Base-by-base conservation (phyloP, 2,888 invertebrate genomes). In the Hyposoter didymator region DNA sequence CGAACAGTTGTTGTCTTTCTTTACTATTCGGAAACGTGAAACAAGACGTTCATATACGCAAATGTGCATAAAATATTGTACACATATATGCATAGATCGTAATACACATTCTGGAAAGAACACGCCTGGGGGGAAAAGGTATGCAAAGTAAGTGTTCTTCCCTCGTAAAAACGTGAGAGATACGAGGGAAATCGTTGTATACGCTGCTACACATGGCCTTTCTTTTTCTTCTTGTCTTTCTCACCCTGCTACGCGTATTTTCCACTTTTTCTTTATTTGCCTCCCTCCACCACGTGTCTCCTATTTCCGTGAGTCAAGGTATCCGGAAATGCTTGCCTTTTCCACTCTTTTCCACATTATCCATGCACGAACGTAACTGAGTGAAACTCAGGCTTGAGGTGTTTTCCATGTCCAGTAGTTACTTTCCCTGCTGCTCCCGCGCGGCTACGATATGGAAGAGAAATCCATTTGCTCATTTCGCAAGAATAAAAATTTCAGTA, bases 141-240 rank as follows among this genome's bases (percentile, higher is more conserved):
- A 75, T 79, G 85, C 78, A 85, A 85, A 82, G 78, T 85, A 75
- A 82, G 78, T 82, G 78, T 62, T 78, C 82, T 74, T 79, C 52
- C 35, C 74, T 82, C 78, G 70, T 85, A 82, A 82, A 82, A 85
- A 82, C 55, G 70, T 32, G 62, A 70, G 75, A 82, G 70, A 85
- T 82, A 82, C 69, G 85, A 81, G 74, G 55, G 78, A 82, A 82
- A 85, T 85, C 82, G 70, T 85, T 85, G 70, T 85, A 82, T 74
- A 84, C 35, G 47, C 72, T 7, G 28, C 49, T 45, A 78, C 75
- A 70, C 35, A 67, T 35, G 14, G 47, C 45, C 22, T 67, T 67
- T 64, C 55, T 55, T 12, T 12, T 69, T 32, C 52, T 62, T 62
- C 17, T 17, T 76, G 39, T 62, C 12, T 69, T n/a, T 75, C 70